phyloP scores from a whole-genome alignment of 2,797 vertebrate genomes.

The Cephalopachus bancanus region DNA sequence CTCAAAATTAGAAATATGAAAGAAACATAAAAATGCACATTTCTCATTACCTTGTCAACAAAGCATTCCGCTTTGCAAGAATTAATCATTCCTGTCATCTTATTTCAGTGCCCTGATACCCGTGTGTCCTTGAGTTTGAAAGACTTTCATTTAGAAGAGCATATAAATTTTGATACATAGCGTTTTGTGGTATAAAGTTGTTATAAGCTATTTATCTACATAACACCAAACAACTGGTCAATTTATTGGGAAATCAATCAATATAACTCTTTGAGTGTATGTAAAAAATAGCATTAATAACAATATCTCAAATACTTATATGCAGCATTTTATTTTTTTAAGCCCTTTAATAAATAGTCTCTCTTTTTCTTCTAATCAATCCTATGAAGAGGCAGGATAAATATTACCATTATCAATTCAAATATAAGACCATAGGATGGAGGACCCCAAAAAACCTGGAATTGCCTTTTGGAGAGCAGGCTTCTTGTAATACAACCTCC shows the following conservation, averaged over 20 bases:
- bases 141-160: background rate
- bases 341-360: constrained; percentile 22
- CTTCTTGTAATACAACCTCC: too few relatives aligned
- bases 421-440: background rate
- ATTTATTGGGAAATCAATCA: constrained; percentile 60
- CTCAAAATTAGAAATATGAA: constrained; percentile 50
- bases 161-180: constrained; percentile 43
- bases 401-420: background rate
- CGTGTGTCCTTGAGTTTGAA: constrained; percentile 24
- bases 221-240: constrained; percentile 43
- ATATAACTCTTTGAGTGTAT: background rate
- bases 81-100: constrained; percentile 43
- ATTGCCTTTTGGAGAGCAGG: too few relatives aligned
- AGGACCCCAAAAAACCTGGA: too few relatives aligned
- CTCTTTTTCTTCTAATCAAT: background rate
- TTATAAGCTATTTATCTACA: background rate
- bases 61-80: constrained; percentile 4
- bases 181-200: constrained; percentile 16
- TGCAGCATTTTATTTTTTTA: background rate
- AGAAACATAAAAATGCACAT: constrained; percentile 44
- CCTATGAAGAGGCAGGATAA: background rate
- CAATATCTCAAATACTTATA: background rate
- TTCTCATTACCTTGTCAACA: constrained; percentile 50
- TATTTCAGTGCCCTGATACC: constrained; percentile 23
- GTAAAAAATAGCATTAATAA: constrained; percentile 21